These are phyloP conservation scores for Standfussiana lucernea DNA, from an alignment of 2,888 invertebrate genomes.

Conservation along the genomic window DNA sequence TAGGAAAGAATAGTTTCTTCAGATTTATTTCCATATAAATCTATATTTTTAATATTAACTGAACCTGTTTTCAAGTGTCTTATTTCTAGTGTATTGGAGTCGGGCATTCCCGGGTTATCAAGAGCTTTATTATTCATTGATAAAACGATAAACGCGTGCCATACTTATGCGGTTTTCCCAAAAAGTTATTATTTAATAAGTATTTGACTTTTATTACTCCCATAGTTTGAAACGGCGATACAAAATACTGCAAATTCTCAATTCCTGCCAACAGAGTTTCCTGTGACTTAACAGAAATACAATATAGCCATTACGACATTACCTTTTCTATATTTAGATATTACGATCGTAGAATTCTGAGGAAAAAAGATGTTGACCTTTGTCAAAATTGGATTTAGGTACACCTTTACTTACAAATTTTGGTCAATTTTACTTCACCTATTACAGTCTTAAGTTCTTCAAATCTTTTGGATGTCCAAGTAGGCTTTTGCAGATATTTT, in stretches of 20 bases:
- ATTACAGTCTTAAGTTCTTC: neutral
- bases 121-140: constrained; percentile 18
- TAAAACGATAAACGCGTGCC: constrained; percentile 20
- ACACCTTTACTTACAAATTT: neutral
- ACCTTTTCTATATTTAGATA: constrained; percentile 38
- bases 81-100: neutral
- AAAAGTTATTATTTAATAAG: neutral
- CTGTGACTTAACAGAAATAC: neutral
- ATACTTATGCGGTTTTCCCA: constrained; percentile 16
- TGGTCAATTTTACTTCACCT: neutral
- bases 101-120: constrained; percentile 32
- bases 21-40: neutral
- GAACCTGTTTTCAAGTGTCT: neutral
- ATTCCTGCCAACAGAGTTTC: neutral
- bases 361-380: constrained; percentile 29
- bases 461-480: too few species aligned
- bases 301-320: neutral
- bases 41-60: neutral
- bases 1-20: neutral
- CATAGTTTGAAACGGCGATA: neutral
- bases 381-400: constrained; percentile 1
- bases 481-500: neutral
- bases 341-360: constrained; percentile 4
- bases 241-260: neutral
- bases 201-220: neutral